Conservation (phyloP, 2,113 vertebrate species). For the Varanus komodoensis region DNA sequence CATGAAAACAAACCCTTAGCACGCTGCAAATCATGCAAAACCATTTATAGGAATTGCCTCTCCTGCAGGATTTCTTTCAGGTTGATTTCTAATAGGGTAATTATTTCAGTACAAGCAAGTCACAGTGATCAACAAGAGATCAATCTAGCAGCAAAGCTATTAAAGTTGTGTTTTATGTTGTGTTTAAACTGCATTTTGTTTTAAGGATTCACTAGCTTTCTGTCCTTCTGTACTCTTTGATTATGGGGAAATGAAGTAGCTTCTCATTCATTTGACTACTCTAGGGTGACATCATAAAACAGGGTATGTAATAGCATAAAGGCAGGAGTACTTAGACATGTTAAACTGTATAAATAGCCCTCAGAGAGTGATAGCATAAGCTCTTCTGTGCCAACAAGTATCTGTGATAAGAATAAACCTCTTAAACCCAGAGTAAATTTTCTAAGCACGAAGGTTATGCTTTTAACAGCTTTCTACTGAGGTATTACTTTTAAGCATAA, state of each 20-base stretch:
- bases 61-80: conserved; percentile 43
- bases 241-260: conserved; percentile 8
- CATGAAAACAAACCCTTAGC: not conserved
- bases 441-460: conserved; percentile 21
- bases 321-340: conserved; percentile 1
- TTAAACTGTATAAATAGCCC: conserved; percentile 23
- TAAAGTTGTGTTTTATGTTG: conserved; percentile 2
- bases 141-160: conserved; percentile 13
- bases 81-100: conserved; percentile 36
- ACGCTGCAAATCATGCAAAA: not conserved
- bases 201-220: conserved; percentile 34
- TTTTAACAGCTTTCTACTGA: conserved; percentile 51
- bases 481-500: conserved; percentile 44
- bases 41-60: not conserved
- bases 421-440: conserved; percentile 41
- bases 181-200: conserved; percentile 13
- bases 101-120: conserved; percentile 19
- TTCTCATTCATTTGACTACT: conserved; percentile 24
- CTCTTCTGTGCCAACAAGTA: conserved; percentile 18
- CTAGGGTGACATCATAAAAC: conserved; percentile 37
- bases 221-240: not conserved
- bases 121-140: conserved; percentile 20
- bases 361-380: conserved; percentile 15
- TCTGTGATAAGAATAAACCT: conserved; percentile 36
- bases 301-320: conserved; percentile 11